These are phyloP conservation scores for Oxyruncus cristatus DNA, from an alignment of 2,113 vertebrate genomes.

Conservation along the genomic window DNA sequence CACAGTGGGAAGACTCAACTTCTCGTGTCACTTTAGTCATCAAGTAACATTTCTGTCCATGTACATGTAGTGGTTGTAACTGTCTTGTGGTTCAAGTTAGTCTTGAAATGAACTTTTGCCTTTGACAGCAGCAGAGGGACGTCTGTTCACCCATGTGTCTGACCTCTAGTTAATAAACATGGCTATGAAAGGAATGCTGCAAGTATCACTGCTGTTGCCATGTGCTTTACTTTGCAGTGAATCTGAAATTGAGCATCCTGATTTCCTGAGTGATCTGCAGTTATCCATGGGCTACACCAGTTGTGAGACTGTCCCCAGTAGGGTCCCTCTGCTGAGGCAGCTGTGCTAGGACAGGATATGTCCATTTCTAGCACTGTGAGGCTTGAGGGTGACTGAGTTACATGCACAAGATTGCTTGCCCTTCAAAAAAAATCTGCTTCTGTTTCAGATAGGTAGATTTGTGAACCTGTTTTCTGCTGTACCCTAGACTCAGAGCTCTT, in stretches of 20 bases:
- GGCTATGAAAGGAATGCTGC: not conserved
- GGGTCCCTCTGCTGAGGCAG: not conserved
- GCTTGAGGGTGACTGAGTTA: not conserved
- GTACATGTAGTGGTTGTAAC: not conserved
- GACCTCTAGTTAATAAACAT: not conserved
- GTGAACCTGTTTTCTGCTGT: not conserved
- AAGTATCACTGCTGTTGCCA: not conserved
- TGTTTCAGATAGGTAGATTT: not conserved
- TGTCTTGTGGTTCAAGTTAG: not conserved
- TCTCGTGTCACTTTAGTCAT: not conserved
- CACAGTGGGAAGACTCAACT: not conserved
- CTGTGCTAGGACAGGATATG: not conserved
- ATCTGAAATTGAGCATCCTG: not conserved
- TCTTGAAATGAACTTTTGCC: not conserved
- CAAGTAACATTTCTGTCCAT: not conserved
- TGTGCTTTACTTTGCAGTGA: not conserved
- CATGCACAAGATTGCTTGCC: not conserved
- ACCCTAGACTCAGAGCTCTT: not conserved
- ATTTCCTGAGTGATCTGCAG: not conserved
- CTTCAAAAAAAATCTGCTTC: not conserved
- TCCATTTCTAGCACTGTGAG: not conserved
- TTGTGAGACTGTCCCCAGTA: not conserved
- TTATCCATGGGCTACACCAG: not conserved
- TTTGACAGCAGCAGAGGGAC: not conserved
- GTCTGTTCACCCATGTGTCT: not conserved